Evolutionary conservation across 1,140 invertebrate species (phyloP).

Genomic region (Oedothorax gibbosus): DNA sequence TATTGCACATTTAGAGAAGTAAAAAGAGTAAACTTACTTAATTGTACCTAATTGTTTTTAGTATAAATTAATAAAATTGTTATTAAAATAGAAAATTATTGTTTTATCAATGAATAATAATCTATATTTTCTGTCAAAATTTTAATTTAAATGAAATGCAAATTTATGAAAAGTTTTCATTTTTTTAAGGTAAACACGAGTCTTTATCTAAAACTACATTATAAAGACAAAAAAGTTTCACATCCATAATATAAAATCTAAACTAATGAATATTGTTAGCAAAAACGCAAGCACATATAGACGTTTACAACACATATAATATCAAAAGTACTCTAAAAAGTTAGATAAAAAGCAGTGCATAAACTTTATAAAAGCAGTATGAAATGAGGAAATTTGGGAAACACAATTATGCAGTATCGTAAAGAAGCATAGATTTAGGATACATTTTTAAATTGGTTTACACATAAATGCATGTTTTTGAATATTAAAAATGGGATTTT

Average conservation of each 20-base stretch:
- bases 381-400: not conserved
- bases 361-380: constrained; percentile 22
- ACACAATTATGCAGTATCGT: constrained; percentile 21
- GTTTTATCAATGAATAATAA: too few species aligned
- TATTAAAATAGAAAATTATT: too few species aligned
- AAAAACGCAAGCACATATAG: not conserved
- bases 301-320: constrained; percentile 11
- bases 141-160: too few species aligned
- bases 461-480: constrained; percentile 1
- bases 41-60: too few species aligned
- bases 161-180: too few species aligned
- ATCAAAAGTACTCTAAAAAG: not conserved
- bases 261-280: not conserved
- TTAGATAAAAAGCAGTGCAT: constrained; percentile 27
- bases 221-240: not conserved
- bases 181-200: too few species aligned
- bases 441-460: constrained; percentile 5
- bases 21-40: too few species aligned
- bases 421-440: not conserved
- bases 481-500: constrained; percentile 15
- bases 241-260: not conserved
- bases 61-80: too few species aligned
- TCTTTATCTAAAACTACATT: constrained; percentile 5
- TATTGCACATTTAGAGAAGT: too few species aligned
- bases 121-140: too few species aligned